phyloP scores from a whole-genome alignment of 92 coral and sea anemone species.

The Virgularia gustaviana region DNA sequence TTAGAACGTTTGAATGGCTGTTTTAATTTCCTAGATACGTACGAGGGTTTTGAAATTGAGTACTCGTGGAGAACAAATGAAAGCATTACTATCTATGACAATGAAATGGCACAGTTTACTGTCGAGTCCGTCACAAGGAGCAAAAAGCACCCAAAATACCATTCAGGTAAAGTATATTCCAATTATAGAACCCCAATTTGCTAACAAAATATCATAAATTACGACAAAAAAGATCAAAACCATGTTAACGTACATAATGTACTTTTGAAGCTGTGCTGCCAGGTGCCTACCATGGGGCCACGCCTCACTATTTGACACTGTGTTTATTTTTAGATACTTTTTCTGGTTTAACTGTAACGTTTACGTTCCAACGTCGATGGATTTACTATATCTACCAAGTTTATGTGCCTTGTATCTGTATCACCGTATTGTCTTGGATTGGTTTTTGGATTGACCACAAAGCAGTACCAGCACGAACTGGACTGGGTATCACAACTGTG shows the following conservation, averaged over 20 bases:
- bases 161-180: slow-evolving; percentile 88
- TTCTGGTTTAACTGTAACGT: slow-evolving; percentile 73
- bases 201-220: neutral
- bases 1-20: neutral
- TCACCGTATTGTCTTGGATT: slow-evolving; percentile 77
- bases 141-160: slow-evolving; percentile 77
- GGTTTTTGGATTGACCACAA: slow-evolving; percentile 84
- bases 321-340: slow-evolving; percentile 51
- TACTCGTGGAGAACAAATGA: slow-evolving; percentile 64
- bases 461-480: slow-evolving; percentile 83
- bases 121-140: slow-evolving; percentile 64
- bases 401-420: slow-evolving; percentile 84
- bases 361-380: slow-evolving; percentile 76
- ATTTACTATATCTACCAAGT: slow-evolving; percentile 75
- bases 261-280: neutral
- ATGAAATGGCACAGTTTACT: slow-evolving; percentile 97
- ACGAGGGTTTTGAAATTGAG: slow-evolving; percentile 68
- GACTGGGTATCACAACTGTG: slow-evolving; percentile 80
- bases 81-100: slow-evolving; percentile 72
- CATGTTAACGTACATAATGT: neutral
- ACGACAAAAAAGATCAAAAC: neutral
- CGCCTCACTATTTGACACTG: too few relatives aligned
- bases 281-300: too few relatives aligned
- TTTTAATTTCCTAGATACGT: slow-evolving; percentile 66
- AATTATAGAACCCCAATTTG: too few relatives aligned